These are phyloP conservation scores for Caenorhabditis elegans DNA, from an alignment of 1,140 invertebrate genomes.

Conservation along the genomic window DNA sequence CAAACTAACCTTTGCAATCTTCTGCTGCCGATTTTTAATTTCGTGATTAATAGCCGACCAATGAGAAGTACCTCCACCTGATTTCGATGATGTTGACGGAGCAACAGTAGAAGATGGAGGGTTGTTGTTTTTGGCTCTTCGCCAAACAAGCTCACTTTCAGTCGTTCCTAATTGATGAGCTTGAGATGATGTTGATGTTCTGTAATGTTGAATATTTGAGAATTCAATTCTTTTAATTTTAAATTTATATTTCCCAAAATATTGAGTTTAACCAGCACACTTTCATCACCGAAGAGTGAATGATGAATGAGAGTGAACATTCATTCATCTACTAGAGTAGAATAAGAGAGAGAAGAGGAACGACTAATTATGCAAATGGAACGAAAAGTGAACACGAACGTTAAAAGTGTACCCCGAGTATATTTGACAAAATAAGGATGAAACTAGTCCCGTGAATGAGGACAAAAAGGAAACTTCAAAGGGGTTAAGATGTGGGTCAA, in stretches of 20 bases:
- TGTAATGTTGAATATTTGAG: too few species aligned
- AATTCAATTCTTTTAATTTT: too few species aligned
- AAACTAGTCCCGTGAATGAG: constrained; percentile 10
- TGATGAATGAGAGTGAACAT: constrained; percentile 3
- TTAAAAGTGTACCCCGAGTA: not conserved
- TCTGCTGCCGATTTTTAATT: constrained; percentile 50
- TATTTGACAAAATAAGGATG: constrained; percentile 12
- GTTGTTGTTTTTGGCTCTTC: constrained; percentile 24
- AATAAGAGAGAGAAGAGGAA: not conserved
- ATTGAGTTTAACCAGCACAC: not conserved
- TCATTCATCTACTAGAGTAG: not conserved
- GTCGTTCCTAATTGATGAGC: not conserved
- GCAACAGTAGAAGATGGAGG: not conserved
- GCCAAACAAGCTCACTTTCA: constrained; percentile 33
- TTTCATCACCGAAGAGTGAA: not conserved
- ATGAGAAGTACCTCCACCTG: not conserved
- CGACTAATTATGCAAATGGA: constrained; percentile 33
- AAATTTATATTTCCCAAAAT: too few species aligned
- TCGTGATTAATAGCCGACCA: constrained; percentile 53
- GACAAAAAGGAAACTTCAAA: not conserved
- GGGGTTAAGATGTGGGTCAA: too few species aligned
- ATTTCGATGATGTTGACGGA: not conserved
- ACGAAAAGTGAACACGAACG: not conserved
- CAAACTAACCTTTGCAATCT: constrained; percentile 53
- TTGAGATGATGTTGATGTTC: constrained; percentile 16